Conservation (phyloP, 2,888 invertebrate species). For the Ethmia dodecea region DNA sequence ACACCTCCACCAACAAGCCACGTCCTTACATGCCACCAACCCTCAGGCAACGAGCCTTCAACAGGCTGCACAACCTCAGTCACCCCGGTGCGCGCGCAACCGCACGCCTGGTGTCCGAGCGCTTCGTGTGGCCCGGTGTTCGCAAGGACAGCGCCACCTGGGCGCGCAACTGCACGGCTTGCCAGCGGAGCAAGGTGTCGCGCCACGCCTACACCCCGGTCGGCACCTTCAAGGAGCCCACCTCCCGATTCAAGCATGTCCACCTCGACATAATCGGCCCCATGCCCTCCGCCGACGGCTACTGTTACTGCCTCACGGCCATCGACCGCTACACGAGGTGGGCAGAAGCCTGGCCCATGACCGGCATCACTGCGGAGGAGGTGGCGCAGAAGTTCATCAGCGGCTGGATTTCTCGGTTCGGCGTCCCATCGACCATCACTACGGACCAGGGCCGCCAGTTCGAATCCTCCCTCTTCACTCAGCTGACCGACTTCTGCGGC, state of each 20-base stretch:
- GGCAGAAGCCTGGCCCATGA: constrained; percentile 22
- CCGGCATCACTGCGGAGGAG: constrained; percentile 17
- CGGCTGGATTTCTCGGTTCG: constrained; percentile 23
- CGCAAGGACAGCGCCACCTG: constrained; percentile 29
- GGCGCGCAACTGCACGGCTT: constrained; percentile 29
- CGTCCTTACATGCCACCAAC: constrained; percentile 15
- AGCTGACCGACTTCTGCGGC: constrained; percentile 5
- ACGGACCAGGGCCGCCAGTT: constrained; percentile 23
- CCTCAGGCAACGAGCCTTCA: constrained; percentile 11
- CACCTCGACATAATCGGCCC: constrained; percentile 46
- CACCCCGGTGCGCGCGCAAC: constrained; percentile 19
- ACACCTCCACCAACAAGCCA: constrained; percentile 13
- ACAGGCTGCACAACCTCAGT: constrained; percentile 15
- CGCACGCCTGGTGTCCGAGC: constrained; percentile 24
- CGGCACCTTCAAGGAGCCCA: constrained; percentile 11
- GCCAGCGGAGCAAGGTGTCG: constrained; percentile 27
- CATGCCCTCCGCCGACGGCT: constrained; percentile 10
- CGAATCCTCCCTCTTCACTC: constrained; percentile 17
- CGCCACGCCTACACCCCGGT: constrained; percentile 16
- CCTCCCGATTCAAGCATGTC: constrained; percentile 17
- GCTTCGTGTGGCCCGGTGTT: constrained; percentile 41
- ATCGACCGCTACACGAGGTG: constrained; percentile 27
- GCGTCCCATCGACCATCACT: constrained; percentile 13
- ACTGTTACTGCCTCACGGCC: constrained; percentile 23
- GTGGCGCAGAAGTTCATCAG: constrained; percentile 13